Conservation (phyloP, 2,888 invertebrate genomes). For the Synanthedon vespiformis region DNA sequence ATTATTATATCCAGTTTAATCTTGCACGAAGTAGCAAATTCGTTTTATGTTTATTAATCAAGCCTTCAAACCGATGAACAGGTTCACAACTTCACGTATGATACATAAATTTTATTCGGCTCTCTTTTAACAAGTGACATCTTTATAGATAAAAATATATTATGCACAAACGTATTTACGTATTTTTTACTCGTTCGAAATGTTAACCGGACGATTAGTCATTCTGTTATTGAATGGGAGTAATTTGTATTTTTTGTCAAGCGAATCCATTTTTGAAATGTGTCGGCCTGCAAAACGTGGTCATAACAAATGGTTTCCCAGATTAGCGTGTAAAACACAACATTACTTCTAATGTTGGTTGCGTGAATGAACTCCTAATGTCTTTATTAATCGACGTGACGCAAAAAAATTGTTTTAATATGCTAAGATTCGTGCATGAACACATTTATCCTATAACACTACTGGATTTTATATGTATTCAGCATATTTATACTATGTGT, state of each 20-base stretch:
- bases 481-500: no score
- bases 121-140: neutral
- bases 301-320: neutral
- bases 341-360: slow-evolving; percentile 5
- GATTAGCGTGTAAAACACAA: neutral
- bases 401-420: slow-evolving; percentile 9
- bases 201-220: neutral
- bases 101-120: slow-evolving; percentile 1
- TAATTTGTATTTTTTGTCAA: neutral
- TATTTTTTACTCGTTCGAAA: neutral
- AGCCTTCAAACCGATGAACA: neutral
- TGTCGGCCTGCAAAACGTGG: neutral
- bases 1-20: no score
- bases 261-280: neutral
- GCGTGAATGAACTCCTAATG: slow-evolving; percentile 20
- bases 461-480: no score
- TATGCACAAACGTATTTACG: neutral
- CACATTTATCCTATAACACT: no score
- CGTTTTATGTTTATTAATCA: neutral
- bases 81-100: slow-evolving; percentile 1
- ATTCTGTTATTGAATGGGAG: neutral
- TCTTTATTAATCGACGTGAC: slow-evolving; percentile 15
- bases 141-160: no score
- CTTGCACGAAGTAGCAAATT: neutral
- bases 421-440: no score